Evolutionary conservation across 2,888 invertebrate genomes (phyloP).

Genomic region (Hirtodrosophila alboralis): DNA sequence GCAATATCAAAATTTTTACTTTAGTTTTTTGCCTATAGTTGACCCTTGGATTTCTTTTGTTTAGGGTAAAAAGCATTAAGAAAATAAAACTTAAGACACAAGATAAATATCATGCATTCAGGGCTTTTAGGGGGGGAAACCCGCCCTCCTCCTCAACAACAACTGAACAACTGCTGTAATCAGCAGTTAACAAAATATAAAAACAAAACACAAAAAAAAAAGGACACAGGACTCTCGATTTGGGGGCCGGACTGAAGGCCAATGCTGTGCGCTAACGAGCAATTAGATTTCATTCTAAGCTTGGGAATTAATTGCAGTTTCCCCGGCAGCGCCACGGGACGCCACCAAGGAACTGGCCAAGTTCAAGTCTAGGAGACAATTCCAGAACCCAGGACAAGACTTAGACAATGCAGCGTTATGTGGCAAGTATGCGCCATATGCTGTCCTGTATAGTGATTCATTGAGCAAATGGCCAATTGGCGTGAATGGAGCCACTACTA

Average conservation of each 20-base stretch:
- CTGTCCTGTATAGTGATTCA: slow-evolving; percentile 69
- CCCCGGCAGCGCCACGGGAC: slow-evolving; percentile 45
- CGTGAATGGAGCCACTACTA: slow-evolving; percentile 42
- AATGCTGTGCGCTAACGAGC: slow-evolving; percentile 81
- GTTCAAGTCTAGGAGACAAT: slow-evolving; percentile 16
- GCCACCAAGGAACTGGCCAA: slow-evolving; percentile 34
- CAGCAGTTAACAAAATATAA: slow-evolving; percentile 83
- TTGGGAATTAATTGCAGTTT: slow-evolving; percentile 83
- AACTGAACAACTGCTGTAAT: slow-evolving; percentile 81
- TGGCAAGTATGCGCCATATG: slow-evolving; percentile 65
- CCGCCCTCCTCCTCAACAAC: too few species aligned
- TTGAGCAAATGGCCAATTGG: slow-evolving; percentile 72
- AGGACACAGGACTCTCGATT: slow-evolving; percentile 30
- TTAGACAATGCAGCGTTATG: slow-evolving; percentile 18
- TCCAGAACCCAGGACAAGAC: slow-evolving; percentile 1
- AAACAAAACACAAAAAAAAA: slow-evolving; percentile 53
- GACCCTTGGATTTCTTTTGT: slow-evolving; percentile 1
- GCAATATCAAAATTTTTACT: not conserved
- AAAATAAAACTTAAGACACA: slow-evolving; percentile 62
- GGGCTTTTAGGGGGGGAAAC: not conserved
- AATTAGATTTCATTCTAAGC: slow-evolving; percentile 83
- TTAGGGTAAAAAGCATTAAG: slow-evolving; percentile 58
- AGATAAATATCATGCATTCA: slow-evolving; percentile 75
- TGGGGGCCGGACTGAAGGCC: slow-evolving; percentile 32
- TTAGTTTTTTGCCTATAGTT: not conserved